Percentiles rank a stretch among this genome's conserved stretches.
phyloP scores from a whole-genome alignment of 1,140 invertebrate genomes.

The Bombus confusus region DNA sequence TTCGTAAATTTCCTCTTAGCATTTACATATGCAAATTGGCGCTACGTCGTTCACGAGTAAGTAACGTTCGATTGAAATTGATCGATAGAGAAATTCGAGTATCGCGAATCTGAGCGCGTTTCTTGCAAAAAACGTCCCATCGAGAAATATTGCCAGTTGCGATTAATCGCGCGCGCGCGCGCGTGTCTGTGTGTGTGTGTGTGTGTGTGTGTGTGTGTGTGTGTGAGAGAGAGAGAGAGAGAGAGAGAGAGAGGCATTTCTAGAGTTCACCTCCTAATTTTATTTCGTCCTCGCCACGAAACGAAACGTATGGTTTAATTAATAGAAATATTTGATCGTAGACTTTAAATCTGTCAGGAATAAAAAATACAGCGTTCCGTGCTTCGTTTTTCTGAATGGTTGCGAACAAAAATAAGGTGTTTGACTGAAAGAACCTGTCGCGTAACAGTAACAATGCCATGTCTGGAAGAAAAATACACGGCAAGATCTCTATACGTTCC shows the following conservation, averaged over 20 bases:
- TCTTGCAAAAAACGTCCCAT: background rate
- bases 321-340: too few relatives aligned
- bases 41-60: background rate
- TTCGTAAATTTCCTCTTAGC: background rate
- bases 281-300: too few relatives aligned
- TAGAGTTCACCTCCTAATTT: too few relatives aligned
- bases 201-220: too few relatives aligned
- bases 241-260: too few relatives aligned
- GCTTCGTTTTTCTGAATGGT: background rate
- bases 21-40: background rate
- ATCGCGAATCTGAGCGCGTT: background rate
- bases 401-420: background rate
- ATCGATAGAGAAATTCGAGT: background rate
- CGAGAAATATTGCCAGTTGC: background rate
- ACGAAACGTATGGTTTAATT: too few relatives aligned
- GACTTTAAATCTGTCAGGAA: too few relatives aligned
- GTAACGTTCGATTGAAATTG: background rate
- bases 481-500: background rate
- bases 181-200: too few relatives aligned
- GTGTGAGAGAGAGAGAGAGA: too few relatives aligned
- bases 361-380: background rate
- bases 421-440: background rate
- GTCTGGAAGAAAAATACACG: background rate
- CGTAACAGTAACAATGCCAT: too few relatives aligned
- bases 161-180: too few relatives aligned